Percentiles rank a stretch among this genome's conserved stretches.
Evolutionary conservation across 1,140 invertebrate genomes (phyloP).

Genomic region (Tyrophagus putrescentiae): DNA sequence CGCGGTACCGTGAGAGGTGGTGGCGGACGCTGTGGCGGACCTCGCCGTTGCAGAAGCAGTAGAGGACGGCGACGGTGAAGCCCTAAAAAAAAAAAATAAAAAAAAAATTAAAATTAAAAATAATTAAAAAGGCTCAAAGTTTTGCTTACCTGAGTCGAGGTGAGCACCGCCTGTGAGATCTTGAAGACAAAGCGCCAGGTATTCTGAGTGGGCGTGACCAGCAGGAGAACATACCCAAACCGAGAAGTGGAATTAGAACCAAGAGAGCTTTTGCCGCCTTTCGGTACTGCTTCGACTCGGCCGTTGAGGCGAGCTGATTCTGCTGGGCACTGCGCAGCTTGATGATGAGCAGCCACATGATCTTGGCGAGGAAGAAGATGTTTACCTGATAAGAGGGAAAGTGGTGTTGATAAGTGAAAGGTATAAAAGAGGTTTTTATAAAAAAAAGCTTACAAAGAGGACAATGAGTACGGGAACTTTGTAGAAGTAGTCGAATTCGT

Average conservation of each 20-base stretch:
- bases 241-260: conserved; percentile 68
- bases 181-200: conserved; percentile 24
- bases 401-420: conserved; percentile 15
- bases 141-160: conserved; percentile 31
- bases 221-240: conserved; percentile 68
- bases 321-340: conserved; percentile 71
- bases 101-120: background rate
- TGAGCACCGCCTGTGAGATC: conserved; percentile 23
- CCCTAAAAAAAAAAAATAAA: conserved; percentile 40
- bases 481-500: conserved; percentile 29
- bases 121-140: background rate
- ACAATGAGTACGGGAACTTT: conserved; percentile 26
- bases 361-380: conserved; percentile 66
- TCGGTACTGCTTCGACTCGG: conserved; percentile 66
- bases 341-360: conserved; percentile 88
- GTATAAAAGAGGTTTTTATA: background rate
- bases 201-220: conserved; percentile 45
- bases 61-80: conserved; percentile 63
- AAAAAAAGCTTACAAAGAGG: conserved; percentile 23
- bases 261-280: conserved; percentile 75
- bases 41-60: conserved; percentile 77
- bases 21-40: conserved; percentile 67
- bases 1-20: conserved; percentile 61
- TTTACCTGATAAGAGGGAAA: conserved; percentile 54
- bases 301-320: conserved; percentile 54